These are phyloP conservation scores for Acanthopleura granulata DNA, from an alignment of 2,888 invertebrate genomes.

Conservation along the genomic window DNA sequence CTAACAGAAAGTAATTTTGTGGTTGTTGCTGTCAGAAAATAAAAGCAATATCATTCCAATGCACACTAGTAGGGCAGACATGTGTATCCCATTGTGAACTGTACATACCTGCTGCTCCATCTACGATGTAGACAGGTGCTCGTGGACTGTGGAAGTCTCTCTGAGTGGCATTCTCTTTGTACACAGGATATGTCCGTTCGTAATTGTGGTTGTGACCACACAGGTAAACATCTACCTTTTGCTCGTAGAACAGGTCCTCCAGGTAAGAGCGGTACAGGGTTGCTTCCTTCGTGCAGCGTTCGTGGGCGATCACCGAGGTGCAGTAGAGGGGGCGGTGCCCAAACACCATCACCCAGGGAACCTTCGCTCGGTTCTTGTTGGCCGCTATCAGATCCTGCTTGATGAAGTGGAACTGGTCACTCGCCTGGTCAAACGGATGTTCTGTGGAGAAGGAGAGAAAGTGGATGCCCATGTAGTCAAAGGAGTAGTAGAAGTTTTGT, in stretches of 20 bases:
- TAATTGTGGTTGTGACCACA: slow-evolving; percentile 19
- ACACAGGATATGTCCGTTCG: slow-evolving; percentile 16
- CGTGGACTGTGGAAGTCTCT: slow-evolving; percentile 13
- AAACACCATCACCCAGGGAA: slow-evolving; percentile 37
- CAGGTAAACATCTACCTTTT: slow-evolving; percentile 15
- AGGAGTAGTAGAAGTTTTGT: slow-evolving; percentile 39
- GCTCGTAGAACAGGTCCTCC: background rate
- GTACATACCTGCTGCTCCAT: slow-evolving; percentile 13
- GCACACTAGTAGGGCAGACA: too few species aligned
- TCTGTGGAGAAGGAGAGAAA: slow-evolving; percentile 35
- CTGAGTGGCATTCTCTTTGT: background rate
- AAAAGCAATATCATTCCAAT: too few species aligned
- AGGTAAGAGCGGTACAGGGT: background rate
- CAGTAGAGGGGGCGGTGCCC: slow-evolving; percentile 39
- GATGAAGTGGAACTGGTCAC: slow-evolving; percentile 34
- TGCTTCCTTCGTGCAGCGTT: slow-evolving; percentile 17
- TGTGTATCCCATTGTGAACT: too few species aligned
- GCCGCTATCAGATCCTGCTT: slow-evolving; percentile 32
- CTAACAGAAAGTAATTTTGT: too few species aligned
- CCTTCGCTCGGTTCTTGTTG: slow-evolving; percentile 30
- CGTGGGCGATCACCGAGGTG: slow-evolving; percentile 26
- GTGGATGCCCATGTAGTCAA: slow-evolving; percentile 38
- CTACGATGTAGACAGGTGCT: slow-evolving; percentile 5
- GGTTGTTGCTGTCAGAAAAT: too few species aligned
- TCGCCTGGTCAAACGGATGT: slow-evolving; percentile 31